Percentiles rank a stretch among this genome's conserved stretches.
These are phyloP conservation scores for Watsonalla binaria DNA, from an alignment of 2,888 invertebrate genomes.

Conservation along the genomic window DNA sequence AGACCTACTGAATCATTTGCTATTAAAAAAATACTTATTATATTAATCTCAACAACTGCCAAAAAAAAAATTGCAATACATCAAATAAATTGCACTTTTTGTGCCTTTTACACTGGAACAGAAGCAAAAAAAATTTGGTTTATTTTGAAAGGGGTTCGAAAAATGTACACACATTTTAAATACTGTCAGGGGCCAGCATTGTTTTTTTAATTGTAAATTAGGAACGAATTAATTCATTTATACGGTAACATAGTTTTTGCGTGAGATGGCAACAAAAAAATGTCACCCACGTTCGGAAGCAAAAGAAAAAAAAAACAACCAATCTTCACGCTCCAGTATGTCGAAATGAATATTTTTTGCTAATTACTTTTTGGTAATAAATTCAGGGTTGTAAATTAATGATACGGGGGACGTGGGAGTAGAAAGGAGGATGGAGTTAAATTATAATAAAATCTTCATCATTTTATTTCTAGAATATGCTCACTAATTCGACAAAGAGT, in stretches of 20 bases:
- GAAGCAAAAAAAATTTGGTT: neutral
- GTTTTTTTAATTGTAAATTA: conserved; percentile 21
- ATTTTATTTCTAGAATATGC: too few species aligned
- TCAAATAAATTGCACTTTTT: too few species aligned
- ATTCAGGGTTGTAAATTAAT: neutral
- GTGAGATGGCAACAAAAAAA: conserved; percentile 59
- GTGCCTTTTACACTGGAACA: too few species aligned
- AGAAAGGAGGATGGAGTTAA: neutral
- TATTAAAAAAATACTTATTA: too few species aligned
- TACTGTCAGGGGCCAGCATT: conserved; percentile 10
- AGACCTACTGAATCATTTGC: too few species aligned
- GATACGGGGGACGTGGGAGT: too few species aligned
- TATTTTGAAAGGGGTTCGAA: neutral
- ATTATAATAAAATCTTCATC: too few species aligned
- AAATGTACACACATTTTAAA: neutral
- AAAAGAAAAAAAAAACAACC: conserved; percentile 43
- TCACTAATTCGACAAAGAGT: too few species aligned
- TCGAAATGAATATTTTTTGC: conserved; percentile 40
- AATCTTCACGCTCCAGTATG: conserved; percentile 52
- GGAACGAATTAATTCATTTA: conserved; percentile 40
- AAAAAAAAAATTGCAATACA: too few species aligned
- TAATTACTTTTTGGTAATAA: conserved; percentile 16
- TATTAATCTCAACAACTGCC: too few species aligned
- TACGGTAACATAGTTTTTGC: conserved; percentile 39
- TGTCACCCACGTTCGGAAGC: conserved; percentile 56